Base-by-base conservation (phyloP, 1,140 invertebrate species). In the Cepaea nemoralis region DNA sequence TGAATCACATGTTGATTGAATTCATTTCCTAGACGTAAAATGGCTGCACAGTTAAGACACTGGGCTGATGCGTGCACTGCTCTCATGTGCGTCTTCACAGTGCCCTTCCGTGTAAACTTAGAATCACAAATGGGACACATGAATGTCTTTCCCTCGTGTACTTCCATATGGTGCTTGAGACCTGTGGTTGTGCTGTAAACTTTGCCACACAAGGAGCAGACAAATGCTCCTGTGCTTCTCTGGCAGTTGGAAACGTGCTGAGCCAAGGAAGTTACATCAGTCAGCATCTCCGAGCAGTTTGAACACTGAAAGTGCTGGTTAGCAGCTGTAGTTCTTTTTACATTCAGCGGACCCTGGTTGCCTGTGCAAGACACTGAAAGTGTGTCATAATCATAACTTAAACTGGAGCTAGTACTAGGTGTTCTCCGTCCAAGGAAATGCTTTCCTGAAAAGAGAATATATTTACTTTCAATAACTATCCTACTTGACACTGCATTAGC, bases 51-150 rank as follows among this genome's bases (percentile, higher is more conserved):
- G 33, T 48, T 63, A 22, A 19, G 0, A 40, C 75, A 77, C 66
- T 69, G 77, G 35, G 45, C 33, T 0, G 69, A 77, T 24, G 24
- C 16, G 35, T 77, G 75, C 12, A 77, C 35, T 27, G 48, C 50
- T 27, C 35, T 77, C 35, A 77, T 35, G 50, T 77, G 75, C 6
- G 31, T 66, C 39, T 40, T 77, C 37, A 55, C 39, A 3, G 48
- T 35, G 39, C 31, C 33, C n/a, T 77, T 77, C 12, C 50, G 75
- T 19, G 59, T 66, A 33, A 77, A 77, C 39, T 63, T 55, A 14
- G 48, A 59, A 37, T 63, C 75, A 77, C 75, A 77, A 6, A 77
- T 45, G 8, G 75, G 75, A 63, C 75, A 77, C 48, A 35, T 59
- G 50, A 77, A 77, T n/a, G 31, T 77, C 27, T 77, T 55, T 37